Conservation (phyloP, 2,888 invertebrate genomes). For the Sesia apiformis region DNA sequence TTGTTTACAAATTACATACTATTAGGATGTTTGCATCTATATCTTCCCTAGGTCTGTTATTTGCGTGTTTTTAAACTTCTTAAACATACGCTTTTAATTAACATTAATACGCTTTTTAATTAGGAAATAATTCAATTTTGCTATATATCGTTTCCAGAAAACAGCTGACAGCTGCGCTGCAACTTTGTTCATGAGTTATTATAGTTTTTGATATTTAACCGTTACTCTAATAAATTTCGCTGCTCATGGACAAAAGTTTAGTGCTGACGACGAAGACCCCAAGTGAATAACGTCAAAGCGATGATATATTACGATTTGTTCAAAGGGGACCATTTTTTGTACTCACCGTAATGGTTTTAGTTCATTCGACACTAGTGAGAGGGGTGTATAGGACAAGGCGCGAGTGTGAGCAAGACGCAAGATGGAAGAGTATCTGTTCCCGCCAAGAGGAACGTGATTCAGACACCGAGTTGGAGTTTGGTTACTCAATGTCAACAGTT, state of each 20-base stretch:
- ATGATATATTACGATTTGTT: conserved; percentile 73
- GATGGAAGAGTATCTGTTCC: conserved; percentile 50
- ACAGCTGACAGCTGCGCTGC: conserved; percentile 7
- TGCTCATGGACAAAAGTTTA: conserved; percentile 52
- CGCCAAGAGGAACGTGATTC: conserved; percentile 61
- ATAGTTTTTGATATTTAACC: conserved; percentile 27
- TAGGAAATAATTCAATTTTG: too few relatives aligned
- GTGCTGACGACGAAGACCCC: conserved; percentile 46
- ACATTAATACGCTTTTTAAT: too few relatives aligned
- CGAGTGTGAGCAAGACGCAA: conserved; percentile 28
- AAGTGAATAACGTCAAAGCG: conserved; percentile 54
- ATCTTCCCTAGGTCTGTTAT: too few relatives aligned
- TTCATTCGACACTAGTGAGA: conserved; percentile 48
- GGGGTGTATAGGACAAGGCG: not conserved
- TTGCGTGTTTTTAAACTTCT: too few relatives aligned
- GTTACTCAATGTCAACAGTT: conserved; percentile 62
- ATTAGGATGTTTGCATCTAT: too few relatives aligned
- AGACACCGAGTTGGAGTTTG: conserved; percentile 47
- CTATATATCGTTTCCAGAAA: too few relatives aligned
- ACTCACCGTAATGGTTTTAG: conserved; percentile 68
- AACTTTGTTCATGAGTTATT: conserved; percentile 1
- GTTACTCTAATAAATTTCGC: conserved; percentile 63
- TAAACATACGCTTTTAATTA: too few relatives aligned
- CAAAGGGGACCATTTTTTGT: conserved; percentile 74
- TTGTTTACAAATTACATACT: too few relatives aligned